phyloP scores from a whole-genome alignment of 2,113 vertebrate genomes.

The Actenoides lindsayi region DNA sequence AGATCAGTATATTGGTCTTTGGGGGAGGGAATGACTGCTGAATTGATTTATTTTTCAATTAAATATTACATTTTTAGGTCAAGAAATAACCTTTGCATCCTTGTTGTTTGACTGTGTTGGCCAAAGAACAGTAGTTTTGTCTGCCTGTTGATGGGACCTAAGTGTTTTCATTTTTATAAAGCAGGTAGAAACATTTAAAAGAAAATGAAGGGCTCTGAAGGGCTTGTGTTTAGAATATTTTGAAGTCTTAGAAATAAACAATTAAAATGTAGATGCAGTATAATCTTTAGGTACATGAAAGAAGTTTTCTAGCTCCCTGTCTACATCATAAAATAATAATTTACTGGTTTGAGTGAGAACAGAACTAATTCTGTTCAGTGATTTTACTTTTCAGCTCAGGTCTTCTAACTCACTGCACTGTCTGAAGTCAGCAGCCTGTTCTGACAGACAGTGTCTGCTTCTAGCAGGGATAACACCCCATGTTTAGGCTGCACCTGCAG shows the following conservation, averaged over 20 bases:
- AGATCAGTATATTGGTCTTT: background rate
- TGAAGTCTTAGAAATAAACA: background rate
- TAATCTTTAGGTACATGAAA: background rate
- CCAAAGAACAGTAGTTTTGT: background rate
- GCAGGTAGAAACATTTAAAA: background rate
- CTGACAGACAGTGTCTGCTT: too few species aligned
- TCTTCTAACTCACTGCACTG: too few species aligned
- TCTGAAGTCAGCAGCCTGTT: too few species aligned
- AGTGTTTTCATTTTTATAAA: background rate
- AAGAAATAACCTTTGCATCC: background rate
- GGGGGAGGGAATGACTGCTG: background rate
- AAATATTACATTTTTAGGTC: background rate
- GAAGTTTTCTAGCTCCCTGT: background rate
- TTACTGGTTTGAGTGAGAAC: background rate
- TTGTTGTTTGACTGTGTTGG: background rate
- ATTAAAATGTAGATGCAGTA: background rate
- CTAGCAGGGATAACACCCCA: too few species aligned
- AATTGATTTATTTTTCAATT: background rate
- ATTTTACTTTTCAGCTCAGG: too few species aligned
- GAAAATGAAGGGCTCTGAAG: background rate
- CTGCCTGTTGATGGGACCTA: background rate
- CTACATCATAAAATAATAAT: background rate
- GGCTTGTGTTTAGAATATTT: background rate
- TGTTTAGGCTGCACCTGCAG: too few species aligned
- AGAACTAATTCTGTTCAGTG: too few species aligned